These are phyloP conservation scores for Podilymbus podiceps DNA, from an alignment of 2,113 vertebrate species.

Conservation along the genomic window DNA sequence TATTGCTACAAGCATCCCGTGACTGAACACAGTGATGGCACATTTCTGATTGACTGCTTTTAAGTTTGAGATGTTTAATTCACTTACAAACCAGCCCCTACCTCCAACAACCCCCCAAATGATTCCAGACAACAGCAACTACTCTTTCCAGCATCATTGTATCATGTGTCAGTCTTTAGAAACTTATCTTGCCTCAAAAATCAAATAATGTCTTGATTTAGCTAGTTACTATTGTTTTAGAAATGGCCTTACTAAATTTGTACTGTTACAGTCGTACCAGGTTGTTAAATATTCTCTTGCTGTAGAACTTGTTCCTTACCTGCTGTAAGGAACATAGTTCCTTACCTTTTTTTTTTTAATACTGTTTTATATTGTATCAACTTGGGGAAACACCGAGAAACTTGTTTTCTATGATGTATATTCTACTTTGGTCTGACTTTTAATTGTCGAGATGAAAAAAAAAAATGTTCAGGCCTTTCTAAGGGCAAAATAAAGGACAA, in stretches of 20 bases:
- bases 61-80: neutral
- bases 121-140: neutral
- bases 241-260: neutral
- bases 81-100: neutral
- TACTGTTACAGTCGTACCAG: neutral
- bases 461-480: neutral
- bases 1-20: neutral
- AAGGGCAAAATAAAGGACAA: neutral
- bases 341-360: neutral
- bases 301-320: neutral
- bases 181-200: neutral
- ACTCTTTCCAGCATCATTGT: neutral
- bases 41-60: neutral
- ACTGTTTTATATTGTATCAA: neutral
- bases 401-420: neutral
- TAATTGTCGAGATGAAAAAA: neutral
- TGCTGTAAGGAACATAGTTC: too few species aligned
- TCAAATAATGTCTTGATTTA: neutral
- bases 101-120: accelerated
- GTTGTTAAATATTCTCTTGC: neutral
- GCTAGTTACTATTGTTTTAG: neutral
- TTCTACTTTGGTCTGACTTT: neutral
- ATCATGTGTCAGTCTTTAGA: neutral
- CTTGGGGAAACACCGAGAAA: neutral
- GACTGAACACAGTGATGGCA: neutral